Conservation (phyloP, 2,888 invertebrate genomes). For the Sarcophaga variegata region DNA sequence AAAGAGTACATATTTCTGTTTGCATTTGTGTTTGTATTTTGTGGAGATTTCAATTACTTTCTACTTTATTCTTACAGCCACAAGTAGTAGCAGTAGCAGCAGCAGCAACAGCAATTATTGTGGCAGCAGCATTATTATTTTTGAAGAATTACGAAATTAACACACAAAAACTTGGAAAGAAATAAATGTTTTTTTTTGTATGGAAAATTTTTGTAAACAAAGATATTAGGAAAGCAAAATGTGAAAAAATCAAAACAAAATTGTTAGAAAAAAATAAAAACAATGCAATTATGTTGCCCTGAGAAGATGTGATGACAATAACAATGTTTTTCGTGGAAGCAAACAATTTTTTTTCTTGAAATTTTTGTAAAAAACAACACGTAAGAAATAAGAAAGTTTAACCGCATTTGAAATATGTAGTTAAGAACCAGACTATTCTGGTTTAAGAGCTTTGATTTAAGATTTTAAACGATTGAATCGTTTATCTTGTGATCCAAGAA, state of each 20-base stretch:
- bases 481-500: no score
- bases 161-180: conserved; percentile 12
- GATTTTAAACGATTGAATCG: no score
- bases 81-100: background rate
- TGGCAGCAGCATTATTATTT: background rate
- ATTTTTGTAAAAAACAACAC: no score
- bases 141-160: conserved; percentile 35
- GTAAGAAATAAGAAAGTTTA: no score
- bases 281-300: conserved; percentile 3
- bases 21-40: background rate
- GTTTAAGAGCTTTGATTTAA: no score
- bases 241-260: conserved; percentile 45
- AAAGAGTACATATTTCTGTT: background rate
- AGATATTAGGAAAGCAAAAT: conserved; percentile 64
- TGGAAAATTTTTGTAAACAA: conserved; percentile 60
- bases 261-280: conserved; percentile 1
- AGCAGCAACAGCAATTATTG: background rate
- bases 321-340: background rate
- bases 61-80: conserved; percentile 22
- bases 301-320: conserved; percentile 4
- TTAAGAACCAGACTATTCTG: no score
- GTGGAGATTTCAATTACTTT: conserved; percentile 34
- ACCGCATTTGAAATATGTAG: no score
- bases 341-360: no score
- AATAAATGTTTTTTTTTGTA: background rate